Evolutionary conservation across 1,140 invertebrate species (phyloP).

Genomic region (Agrypnia vestita): DNA sequence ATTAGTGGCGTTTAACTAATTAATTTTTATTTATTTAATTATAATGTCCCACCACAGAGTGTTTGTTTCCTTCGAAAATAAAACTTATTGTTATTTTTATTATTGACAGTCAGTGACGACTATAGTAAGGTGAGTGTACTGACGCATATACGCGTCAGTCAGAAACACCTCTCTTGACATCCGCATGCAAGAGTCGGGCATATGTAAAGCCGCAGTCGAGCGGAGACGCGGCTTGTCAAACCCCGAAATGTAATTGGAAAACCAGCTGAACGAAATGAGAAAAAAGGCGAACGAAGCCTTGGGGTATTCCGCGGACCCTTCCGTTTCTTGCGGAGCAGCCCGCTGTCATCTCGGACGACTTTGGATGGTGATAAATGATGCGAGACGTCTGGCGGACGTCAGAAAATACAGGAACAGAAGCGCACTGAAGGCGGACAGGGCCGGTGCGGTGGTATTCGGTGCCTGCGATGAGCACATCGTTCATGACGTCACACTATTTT

Average conservation of each 20-base stretch:
- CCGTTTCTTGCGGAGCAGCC: not conserved
- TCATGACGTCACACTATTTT: too few relatives aligned
- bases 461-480: too few relatives aligned
- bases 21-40: too few relatives aligned
- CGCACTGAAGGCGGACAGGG: not conserved
- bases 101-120: too few relatives aligned
- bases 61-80: too few relatives aligned
- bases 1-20: too few relatives aligned
- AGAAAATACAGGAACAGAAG: slow-evolving; percentile 16
- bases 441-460: too few relatives aligned
- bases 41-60: too few relatives aligned
- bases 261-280: not conserved
- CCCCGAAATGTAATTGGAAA: slow-evolving; percentile 36
- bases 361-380: slow-evolving; percentile 46
- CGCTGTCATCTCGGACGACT: slow-evolving; percentile 41
- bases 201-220: slow-evolving; percentile 31
- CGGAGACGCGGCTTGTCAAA: slow-evolving; percentile 24
- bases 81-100: too few relatives aligned
- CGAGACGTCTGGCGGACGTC: slow-evolving; percentile 32
- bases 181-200: slow-evolving; percentile 24
- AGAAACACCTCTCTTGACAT: not conserved
- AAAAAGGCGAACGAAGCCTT: slow-evolving; percentile 10
- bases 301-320: slow-evolving; percentile 27
- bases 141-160: too few relatives aligned
- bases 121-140: too few relatives aligned